Evolutionary conservation across 1,140 invertebrate species (phyloP).

Genomic region (Hermetia illucens): DNA sequence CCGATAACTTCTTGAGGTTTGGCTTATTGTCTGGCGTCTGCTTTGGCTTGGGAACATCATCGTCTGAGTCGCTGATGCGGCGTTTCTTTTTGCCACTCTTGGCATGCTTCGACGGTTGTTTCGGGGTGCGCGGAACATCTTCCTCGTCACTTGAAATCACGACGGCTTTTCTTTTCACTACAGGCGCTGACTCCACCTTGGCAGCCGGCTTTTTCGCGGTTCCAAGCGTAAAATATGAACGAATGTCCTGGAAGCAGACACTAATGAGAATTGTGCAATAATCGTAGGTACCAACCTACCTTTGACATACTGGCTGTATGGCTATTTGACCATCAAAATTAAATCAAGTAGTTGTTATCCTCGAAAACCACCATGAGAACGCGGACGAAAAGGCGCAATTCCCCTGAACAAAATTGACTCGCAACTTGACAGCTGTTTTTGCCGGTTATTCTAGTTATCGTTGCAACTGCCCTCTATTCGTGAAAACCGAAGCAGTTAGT

Average conservation of each 20-base stretch:
- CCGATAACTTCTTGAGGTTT: constrained; percentile 13
- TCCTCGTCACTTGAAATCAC: constrained; percentile 26
- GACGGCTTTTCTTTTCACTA: constrained; percentile 15
- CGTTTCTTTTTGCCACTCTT: constrained; percentile 10
- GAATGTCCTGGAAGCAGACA: constrained; percentile 31
- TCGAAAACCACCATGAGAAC: too few relatives aligned
- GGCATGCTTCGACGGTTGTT: constrained; percentile 1
- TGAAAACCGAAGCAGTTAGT: too few relatives aligned
- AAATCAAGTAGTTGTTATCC: too few relatives aligned
- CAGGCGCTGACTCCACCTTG: not conserved
- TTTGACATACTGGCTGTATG: too few relatives aligned
- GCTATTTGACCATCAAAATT: too few relatives aligned
- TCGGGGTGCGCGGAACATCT: constrained; percentile 12
- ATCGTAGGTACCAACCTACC: too few relatives aligned
- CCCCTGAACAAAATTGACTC: too few relatives aligned
- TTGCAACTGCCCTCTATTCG: too few relatives aligned
- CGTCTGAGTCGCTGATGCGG: constrained; percentile 1
- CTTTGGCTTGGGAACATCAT: constrained; percentile 2
- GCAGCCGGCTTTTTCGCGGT: constrained; percentile 9
- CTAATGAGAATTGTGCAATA: not conserved
- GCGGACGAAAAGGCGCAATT: too few relatives aligned
- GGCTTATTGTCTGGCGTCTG: constrained; percentile 12
- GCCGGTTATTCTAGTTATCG: too few relatives aligned
- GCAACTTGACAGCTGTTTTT: too few relatives aligned
- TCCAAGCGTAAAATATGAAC: constrained; percentile 29